Conservation (phyloP, 2,888 invertebrate genomes). For the Spodoptera littoralis region DNA sequence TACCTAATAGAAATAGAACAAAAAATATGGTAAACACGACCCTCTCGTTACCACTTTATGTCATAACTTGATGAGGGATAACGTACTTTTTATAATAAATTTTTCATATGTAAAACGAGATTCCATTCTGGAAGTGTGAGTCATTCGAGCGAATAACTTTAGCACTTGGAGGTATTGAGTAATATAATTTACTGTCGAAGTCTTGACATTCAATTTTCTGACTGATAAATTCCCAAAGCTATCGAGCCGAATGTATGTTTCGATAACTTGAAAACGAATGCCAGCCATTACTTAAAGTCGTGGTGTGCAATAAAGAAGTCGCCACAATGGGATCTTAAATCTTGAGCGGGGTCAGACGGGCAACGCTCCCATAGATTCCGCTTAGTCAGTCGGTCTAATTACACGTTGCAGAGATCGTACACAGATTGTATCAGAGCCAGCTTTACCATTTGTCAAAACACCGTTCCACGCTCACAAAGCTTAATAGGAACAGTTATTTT, state of each 20-base stretch:
- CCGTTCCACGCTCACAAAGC: conserved; percentile 51
- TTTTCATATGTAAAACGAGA: conserved; percentile 48
- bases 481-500: conserved; percentile 57
- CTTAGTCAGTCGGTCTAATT: conserved; percentile 79
- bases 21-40: conserved; percentile 68
- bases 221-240: conserved; percentile 70
- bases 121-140: conserved; percentile 57
- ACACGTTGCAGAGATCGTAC: conserved; percentile 66
- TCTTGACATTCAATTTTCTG: conserved; percentile 75
- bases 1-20: conserved; percentile 64
- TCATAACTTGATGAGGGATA: conserved; percentile 60
- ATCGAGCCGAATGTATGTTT: conserved; percentile 61
- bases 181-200: conserved; percentile 70
- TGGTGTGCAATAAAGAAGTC: conserved; percentile 71
- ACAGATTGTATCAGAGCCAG: conserved; percentile 67
- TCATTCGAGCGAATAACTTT: conserved; percentile 61
- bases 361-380: conserved; percentile 75
- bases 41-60: conserved; percentile 52
- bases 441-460: conserved; percentile 72
- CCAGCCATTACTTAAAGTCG: conserved; percentile 67
- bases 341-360: conserved; percentile 64
- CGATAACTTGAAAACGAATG: conserved; percentile 67
- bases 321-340: conserved; percentile 72
- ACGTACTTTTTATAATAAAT: conserved; percentile 51
- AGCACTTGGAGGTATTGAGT: conserved; percentile 65